Evolutionary conservation across 2,888 invertebrate genomes (phyloP), one percentile per base, ranked within the genome.

Genomic region (Adelphocoris suturalis): DNA sequence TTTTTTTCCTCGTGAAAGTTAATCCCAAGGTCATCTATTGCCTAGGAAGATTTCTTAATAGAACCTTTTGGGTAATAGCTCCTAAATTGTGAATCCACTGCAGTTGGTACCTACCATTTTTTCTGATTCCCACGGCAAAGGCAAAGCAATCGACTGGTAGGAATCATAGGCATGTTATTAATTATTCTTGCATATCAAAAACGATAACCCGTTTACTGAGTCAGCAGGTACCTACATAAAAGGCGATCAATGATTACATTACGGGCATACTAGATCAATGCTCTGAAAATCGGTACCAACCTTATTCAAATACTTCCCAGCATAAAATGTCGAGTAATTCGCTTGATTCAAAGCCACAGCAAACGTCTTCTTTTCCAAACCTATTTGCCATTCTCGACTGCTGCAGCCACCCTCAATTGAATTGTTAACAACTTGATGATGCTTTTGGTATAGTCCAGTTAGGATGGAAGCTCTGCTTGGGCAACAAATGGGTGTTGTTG

Each of bases 281-380:
- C 7, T 52, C 1, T 52, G 76, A 75, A 19, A 75, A 4, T 86
- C 3, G 46, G 75, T 16, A 57, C 12, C 75, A 27, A 97, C 98
- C 95, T 96, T 95, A 94, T 99, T 99, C 91, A 99, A 94, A 94
- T 99, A 99, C 94, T 99, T 99, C 84, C 99, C 98, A 92, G 97
- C 98, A 93, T 97, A 99, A 93, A 98, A 98, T 0, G 98, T 98
- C 7, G 94, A 95, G 92, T 98, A 99, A 11, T 94, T 94, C 0
- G 95, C 92, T 0, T 94, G 93, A 88, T 96, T 95, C 52, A 99
- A 93, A 68, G 95, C 93, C 0, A 95, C 94, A 0, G 96, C 96
- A 92, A 98, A 96, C 0, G 97, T 96, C 0, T 94, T 93, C 0
- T 93, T 93, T 93, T 98, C 98, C 7, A 94, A 93, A 7, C 93